phyloP scores from a whole-genome alignment of 1,140 invertebrate genomes.

The Patella vulgata region DNA sequence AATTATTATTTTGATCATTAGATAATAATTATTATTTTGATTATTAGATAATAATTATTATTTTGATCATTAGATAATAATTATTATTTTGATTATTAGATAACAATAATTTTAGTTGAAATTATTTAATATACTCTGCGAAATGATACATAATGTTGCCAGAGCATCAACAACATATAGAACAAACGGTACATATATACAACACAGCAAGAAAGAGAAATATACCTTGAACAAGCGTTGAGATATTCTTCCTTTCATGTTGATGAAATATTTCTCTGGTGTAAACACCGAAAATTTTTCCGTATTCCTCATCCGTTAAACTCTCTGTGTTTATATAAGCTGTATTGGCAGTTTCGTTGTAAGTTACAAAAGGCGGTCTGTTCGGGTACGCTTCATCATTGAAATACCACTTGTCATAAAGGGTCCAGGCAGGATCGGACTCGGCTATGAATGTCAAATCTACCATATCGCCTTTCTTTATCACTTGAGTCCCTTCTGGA shows the following conservation, averaged over 20 bases:
- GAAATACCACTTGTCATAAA: slow-evolving; percentile 20
- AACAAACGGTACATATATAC: too few species aligned
- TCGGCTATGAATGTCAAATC: slow-evolving; percentile 16
- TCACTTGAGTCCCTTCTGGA: slow-evolving; percentile 1
- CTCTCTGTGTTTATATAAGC: slow-evolving; percentile 22
- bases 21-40: too few species aligned
- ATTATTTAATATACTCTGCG: too few species aligned
- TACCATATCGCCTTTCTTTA: slow-evolving; percentile 15
- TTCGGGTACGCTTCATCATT: slow-evolving; percentile 17
- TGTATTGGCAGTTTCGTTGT: slow-evolving; percentile 3
- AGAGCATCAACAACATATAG: too few species aligned
- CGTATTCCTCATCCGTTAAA: slow-evolving; percentile 17
- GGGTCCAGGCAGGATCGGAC: slow-evolving; percentile 14
- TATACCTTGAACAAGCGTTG: too few species aligned
- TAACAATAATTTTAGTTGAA: too few species aligned
- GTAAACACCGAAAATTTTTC: slow-evolving; percentile 18
- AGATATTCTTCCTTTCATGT: slow-evolving; percentile 2
- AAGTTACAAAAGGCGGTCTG: slow-evolving; percentile 8
- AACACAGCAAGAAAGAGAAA: too few species aligned
- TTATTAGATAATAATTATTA: too few species aligned
- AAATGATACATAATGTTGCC: too few species aligned
- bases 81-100: too few species aligned
- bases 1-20: too few species aligned
- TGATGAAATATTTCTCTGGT: slow-evolving; percentile 3
- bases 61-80: too few species aligned